Conservation (phyloP, 2,797 vertebrate genomes). For the Prunella strophiata region DNA sequence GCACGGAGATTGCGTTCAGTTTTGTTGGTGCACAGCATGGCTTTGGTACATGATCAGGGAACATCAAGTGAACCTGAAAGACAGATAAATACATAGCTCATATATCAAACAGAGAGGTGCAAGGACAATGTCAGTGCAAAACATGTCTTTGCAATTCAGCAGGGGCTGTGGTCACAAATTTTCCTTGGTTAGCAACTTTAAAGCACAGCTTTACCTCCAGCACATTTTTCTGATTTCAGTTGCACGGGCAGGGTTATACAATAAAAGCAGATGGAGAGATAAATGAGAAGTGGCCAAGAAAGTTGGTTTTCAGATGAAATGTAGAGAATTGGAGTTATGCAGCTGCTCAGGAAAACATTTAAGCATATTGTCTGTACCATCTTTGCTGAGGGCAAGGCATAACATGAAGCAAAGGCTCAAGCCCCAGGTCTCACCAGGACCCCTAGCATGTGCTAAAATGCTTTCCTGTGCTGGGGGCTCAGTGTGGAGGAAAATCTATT, state of each 20-base stretch:
- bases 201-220: constrained; percentile 31
- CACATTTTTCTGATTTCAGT: constrained; percentile 19
- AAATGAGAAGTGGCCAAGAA: not conserved
- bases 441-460: not conserved
- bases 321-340: not conserved
- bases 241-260: not conserved
- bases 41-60: constrained; percentile 98
- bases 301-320: constrained; percentile 5
- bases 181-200: not conserved
- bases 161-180: not conserved
- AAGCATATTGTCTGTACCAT: not conserved
- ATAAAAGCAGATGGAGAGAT: not conserved
- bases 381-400: not conserved
- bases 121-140: not conserved
- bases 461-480: not conserved
- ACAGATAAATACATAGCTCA: constrained; percentile 55
- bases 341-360: not conserved
- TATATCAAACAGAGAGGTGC: constrained; percentile 31
- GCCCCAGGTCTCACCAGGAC: not conserved
- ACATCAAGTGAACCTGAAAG: constrained; percentile 98
- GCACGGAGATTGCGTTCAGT: constrained; percentile 97
- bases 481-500: not conserved
- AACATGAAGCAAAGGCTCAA: not conserved
- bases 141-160: constrained; percentile 11
- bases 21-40: constrained; percentile 99